Evolutionary conservation across 1,140 invertebrate genomes (phyloP).

Genomic region (Portunus trituberculatus): DNA sequence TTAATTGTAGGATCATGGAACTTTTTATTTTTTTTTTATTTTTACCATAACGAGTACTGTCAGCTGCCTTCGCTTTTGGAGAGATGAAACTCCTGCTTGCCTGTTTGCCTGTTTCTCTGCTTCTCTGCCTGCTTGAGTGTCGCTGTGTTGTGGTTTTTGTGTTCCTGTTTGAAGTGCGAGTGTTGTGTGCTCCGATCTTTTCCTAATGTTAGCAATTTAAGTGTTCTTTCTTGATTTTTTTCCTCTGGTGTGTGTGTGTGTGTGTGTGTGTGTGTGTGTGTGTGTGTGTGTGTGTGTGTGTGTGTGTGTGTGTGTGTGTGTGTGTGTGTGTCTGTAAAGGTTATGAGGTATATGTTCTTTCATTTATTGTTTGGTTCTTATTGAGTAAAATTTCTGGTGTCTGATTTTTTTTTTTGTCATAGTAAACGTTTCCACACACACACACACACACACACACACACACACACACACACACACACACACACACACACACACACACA

Average conservation of each 20-base stretch:
- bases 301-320: neutral
- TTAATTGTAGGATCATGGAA: neutral
- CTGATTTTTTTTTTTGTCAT: neutral
- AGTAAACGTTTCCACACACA: neutral
- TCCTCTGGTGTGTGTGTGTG: neutral
- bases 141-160: neutral
- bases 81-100: neutral
- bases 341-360: too few species aligned
- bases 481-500: too few species aligned
- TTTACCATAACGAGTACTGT: too few species aligned
- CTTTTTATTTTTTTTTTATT: neutral
- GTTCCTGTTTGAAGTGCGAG: neutral
- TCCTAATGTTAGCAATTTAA: neutral
- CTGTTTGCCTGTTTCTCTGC: too few species aligned
- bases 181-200: neutral
- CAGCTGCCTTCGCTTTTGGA: neutral
- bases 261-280: conserved; percentile 32
- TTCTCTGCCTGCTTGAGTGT: neutral
- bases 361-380: too few species aligned
- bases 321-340: too few species aligned
- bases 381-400: too few species aligned
- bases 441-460: conserved; percentile 51
- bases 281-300: neutral
- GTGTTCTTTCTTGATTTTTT: neutral
- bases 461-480: conserved; percentile 14